Percentiles rank a stretch among this genome's conserved stretches.
These are phyloP conservation scores for Redunca redunca DNA, from an alignment of 2,113 vertebrate genomes.

Conservation along the genomic window DNA sequence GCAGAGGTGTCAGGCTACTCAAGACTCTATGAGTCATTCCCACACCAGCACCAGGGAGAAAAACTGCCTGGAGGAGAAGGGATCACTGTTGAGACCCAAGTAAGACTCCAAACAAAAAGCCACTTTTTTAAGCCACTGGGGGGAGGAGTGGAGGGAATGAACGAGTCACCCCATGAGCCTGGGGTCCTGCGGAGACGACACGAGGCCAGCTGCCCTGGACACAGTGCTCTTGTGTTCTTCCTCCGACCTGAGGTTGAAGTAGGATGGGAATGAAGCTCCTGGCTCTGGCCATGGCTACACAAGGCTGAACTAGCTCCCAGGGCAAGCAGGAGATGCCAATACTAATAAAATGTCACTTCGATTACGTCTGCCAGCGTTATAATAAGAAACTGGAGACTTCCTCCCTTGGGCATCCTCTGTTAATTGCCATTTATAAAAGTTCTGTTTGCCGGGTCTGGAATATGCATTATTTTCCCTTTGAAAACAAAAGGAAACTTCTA, in stretches of 20 bases:
- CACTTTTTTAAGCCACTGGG: background rate
- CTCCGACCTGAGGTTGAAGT: background rate
- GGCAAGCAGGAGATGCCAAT: background rate
- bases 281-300: background rate
- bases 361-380: conserved; percentile 8
- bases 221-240: background rate
- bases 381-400: conserved; percentile 55
- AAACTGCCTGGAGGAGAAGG: background rate
- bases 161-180: background rate
- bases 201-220: rapidly evolving
- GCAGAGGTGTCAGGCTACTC: background rate
- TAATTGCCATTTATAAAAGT: conserved; percentile 48
- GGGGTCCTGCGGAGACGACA: background rate
- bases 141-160: background rate
- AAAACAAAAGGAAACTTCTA: conserved; percentile 45
- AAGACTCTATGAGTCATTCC: background rate
- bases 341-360: conserved; percentile 43
- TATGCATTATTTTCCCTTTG: background rate
- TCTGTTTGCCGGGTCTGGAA: background rate
- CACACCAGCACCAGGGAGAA: background rate
- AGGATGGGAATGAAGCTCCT: background rate
- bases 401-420: conserved; percentile 38
- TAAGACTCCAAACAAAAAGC: background rate
- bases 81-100: background rate
- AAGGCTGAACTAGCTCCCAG: background rate